Percentiles rank a stretch among this genome's conserved stretches.
phyloP scores from a whole-genome alignment of 2,797 vertebrate species.

The Tauraco hartlaubi region DNA sequence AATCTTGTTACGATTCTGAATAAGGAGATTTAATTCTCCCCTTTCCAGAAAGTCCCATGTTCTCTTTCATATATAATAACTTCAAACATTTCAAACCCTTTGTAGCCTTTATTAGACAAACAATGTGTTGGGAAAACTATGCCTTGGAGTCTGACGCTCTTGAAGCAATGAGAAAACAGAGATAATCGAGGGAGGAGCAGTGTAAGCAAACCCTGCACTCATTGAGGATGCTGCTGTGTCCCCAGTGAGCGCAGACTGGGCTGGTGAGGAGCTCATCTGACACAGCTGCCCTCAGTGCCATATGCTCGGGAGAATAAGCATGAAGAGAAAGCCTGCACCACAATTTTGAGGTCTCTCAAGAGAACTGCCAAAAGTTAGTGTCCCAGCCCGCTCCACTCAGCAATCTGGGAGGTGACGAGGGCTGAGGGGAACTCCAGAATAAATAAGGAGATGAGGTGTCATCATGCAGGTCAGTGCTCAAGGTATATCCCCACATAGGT shows the following conservation, averaged over 20 bases:
- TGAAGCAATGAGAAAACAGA: neutral
- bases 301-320: neutral
- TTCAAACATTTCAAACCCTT: neutral
- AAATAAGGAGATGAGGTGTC: neutral
- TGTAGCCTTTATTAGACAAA: neutral
- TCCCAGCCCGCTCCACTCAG: neutral
- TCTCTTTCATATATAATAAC: neutral
- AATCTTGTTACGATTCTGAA: neutral
- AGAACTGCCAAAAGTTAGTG: neutral
- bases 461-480: neutral
- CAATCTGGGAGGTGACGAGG: neutral
- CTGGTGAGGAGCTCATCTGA: neutral
- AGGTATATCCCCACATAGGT: neutral
- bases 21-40: neutral
- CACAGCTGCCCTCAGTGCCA: neutral
- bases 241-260: fast-evolving
- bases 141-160: neutral
- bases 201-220: neutral
- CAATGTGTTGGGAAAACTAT: neutral
- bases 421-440: neutral
- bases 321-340: neutral
- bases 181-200: neutral
- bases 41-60: neutral
- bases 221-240: neutral
- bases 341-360: neutral